Evolutionary conservation across 2,113 vertebrate species (phyloP).

Genomic region (Calonectris borealis): DNA sequence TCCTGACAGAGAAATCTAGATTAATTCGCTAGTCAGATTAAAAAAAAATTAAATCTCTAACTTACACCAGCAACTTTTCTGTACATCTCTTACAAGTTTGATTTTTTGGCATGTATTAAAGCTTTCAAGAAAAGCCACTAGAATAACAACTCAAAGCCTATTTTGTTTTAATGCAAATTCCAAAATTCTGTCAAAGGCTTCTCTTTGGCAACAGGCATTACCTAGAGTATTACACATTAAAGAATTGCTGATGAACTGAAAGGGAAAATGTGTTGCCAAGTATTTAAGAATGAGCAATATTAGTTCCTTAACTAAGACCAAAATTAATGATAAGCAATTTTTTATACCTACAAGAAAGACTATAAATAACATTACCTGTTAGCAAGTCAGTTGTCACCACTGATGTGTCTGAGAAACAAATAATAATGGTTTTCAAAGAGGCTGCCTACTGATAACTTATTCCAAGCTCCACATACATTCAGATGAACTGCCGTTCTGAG

Average conservation of each 20-base stretch:
- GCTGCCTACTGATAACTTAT: neutral
- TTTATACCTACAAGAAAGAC: neutral
- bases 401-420: neutral
- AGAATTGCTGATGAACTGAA: neutral
- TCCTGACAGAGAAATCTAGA: conserved; percentile 15
- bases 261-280: neutral
- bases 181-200: conserved; percentile 12
- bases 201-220: neutral
- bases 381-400: neutral
- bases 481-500: neutral
- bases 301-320: neutral
- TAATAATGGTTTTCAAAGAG: neutral
- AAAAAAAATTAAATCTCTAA: neutral
- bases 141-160: neutral
- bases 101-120: neutral
- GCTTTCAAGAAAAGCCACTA: neutral
- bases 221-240: neutral
- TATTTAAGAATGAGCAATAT: neutral
- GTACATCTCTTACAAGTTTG: neutral
- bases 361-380: conserved; percentile 31
- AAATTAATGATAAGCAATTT: neutral
- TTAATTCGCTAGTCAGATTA: neutral
- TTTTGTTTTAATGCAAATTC: neutral
- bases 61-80: neutral
- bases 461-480: neutral